Percentiles rank a stretch among this genome's conserved stretches.
These are phyloP conservation scores for Drosophila rufa DNA, from an alignment of 1,140 invertebrate genomes.

Conservation along the genomic window DNA sequence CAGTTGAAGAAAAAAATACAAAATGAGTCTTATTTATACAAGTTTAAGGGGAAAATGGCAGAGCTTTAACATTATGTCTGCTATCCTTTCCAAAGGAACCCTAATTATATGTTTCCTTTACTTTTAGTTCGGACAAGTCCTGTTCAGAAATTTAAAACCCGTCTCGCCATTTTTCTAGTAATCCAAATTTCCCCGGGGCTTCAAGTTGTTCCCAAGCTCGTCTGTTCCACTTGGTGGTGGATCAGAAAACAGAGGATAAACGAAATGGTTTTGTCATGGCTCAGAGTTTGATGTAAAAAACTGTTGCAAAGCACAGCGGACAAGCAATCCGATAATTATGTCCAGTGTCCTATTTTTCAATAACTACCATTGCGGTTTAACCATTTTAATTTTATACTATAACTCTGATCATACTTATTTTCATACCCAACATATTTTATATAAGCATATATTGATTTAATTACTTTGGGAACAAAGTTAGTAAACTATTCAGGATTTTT, in stretches of 20 bases:
- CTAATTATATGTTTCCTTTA: neutral
- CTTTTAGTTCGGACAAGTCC: neutral
- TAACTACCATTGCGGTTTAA: neutral
- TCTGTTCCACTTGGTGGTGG: constrained; percentile 8
- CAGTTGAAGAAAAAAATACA: neutral
- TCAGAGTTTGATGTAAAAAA: constrained; percentile 6
- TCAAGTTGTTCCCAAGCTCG: constrained; percentile 3
- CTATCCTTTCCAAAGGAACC: no score
- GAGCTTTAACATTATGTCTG: no score
- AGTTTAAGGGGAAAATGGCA: no score
- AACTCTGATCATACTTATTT: neutral
- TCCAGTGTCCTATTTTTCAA: constrained; percentile 3
- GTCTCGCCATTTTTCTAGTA: constrained; percentile 8
- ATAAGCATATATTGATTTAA: constrained; percentile 3
- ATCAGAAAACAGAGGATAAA: constrained; percentile 8
- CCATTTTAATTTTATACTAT: neutral
- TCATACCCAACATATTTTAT: neutral
- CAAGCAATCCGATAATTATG: constrained; percentile 6
- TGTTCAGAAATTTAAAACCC: neutral
- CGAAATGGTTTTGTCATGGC: constrained; percentile 16
- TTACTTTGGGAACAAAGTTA: neutral
- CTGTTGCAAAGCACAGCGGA: neutral
- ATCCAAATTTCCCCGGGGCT: constrained; percentile 15
- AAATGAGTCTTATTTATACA: neutral
- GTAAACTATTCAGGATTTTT: constrained; percentile 1